Evolutionary conservation across 2,888 invertebrate species (phyloP).

Genomic region (Latrodectus hesperus): DNA sequence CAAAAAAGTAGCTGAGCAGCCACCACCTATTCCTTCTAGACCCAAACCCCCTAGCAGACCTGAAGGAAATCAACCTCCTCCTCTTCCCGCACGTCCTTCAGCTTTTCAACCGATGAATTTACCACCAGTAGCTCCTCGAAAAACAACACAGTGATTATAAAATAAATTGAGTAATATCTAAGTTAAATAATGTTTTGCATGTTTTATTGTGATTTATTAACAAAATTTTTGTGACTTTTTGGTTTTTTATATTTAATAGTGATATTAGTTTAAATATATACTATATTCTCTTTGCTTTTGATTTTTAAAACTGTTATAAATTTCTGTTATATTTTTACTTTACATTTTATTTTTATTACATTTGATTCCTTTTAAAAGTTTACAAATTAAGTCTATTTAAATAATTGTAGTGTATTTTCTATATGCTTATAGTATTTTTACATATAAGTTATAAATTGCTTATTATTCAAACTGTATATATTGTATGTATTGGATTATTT

Average conservation of each 20-base stretch:
- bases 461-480: background rate
- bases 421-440: too few relatives aligned
- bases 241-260: too few relatives aligned
- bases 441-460: background rate
- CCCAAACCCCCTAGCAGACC: constrained; percentile 23
- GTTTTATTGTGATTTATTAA: too few relatives aligned
- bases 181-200: background rate
- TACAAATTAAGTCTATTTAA: too few relatives aligned
- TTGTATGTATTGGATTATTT: background rate
- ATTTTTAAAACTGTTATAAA: too few relatives aligned
- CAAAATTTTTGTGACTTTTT: too few relatives aligned
- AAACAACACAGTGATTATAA: constrained; percentile 1
- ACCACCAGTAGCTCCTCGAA: constrained; percentile 25
- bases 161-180: background rate
- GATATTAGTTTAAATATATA: too few relatives aligned
- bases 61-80: constrained; percentile 21
- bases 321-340: too few relatives aligned
- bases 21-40: constrained; percentile 68
- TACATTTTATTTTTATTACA: too few relatives aligned
- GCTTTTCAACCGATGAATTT: constrained; percentile 1
- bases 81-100: constrained; percentile 43
- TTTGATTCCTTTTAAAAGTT: too few relatives aligned
- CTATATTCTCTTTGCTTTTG: too few relatives aligned
- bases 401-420: too few relatives aligned
- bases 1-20: constrained; percentile 78